Evolutionary conservation across 2,797 vertebrate genomes (phyloP), one percentile per base, ranked within the genome.

Genomic region (Eulemur coronatus): DNA sequence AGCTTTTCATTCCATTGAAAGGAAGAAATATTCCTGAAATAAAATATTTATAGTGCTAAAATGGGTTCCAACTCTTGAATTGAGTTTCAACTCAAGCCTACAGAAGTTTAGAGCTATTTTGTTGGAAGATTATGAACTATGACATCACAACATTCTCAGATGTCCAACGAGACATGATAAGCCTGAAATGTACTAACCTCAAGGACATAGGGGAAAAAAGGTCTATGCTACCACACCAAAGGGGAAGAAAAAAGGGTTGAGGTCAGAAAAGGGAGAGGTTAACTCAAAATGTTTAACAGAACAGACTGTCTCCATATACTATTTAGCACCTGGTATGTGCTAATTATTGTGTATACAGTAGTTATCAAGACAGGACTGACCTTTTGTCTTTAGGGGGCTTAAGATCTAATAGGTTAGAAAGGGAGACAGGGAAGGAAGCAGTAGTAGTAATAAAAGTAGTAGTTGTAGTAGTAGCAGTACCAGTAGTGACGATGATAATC

Each of bases 221-320:
- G 26, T 41, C 12, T 35, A 10, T 30, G 30, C 8, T 20, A 6
- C 30, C 14, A 6, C 10, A 48, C 0, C 38, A 14, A 65, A 73
- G 41, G 13, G 22, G 35, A 67, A 84, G 38, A 76, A 69, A 91
- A 17, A 28, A 55, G 5, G 6, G 0, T 63, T 20, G 50, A 91
- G 17, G 43, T 28, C 17, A 84, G 46, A 81, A 93, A 93, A 85
- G 24, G 2, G 33, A 84, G 4, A 30, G 11, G 5, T 12, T 79
- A 75, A 84, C 38, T 92, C 26, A 97, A 89, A 94, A 73, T 41
- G 22, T 57, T 73, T 46, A 79, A 81, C 91, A 91, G 24, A 59
- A 6, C 5, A 55, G 5, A 59, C 59, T 76, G 5, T 78, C 9
- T 43, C 24, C 11, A 89, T 41, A 55, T 30, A 88, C 75, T 81